Evolutionary conservation across 2,888 invertebrate species (phyloP), one percentile per base, ranked within the genome.

Genomic region (Synergus itoensis): DNA sequence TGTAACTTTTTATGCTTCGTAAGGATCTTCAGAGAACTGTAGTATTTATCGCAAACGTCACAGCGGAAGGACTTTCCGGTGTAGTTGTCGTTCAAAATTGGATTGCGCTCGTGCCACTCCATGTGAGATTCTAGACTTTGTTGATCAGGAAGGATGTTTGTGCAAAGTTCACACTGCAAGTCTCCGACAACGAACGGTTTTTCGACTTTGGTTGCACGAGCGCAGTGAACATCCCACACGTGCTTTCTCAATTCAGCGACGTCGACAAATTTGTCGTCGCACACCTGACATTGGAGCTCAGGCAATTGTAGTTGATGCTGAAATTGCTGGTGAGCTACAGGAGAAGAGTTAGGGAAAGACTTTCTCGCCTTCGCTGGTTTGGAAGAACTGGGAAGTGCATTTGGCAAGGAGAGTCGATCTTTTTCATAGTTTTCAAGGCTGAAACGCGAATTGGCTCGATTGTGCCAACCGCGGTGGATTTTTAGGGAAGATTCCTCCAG

Each of bases 21-120:
- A 77, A 94, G 92, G 83, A 94, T 93, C 87, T 94, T 94, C 85
- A 93, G 93, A 82, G 94, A 94, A 91, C 94, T 94, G 86, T 94
- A 95, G 84, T 93, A 93, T 88, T 95, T 94, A n/a, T 95, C 95
- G 84, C 95, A 95, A 67, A 94, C 93, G 81, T 95, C 94, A 88
- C 95, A 95, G 62, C 93, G 93, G 84, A 94, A 94, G 67, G 92
- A 80, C 48, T 36, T 77, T 57, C 65, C 81, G 89, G 90, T 79
- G 88, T 90, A 43, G 21, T 88, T 87, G 7, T 86, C 81, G 40
- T 79, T 80, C 60, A 82, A 76, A 43, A 83, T 82, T 40, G 91
- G 89, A 82, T 92, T 91, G 48, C 91, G 91, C 14, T 92, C 92
- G 83, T 94, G 94, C 88, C 92, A 92, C 82, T 92, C 92, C 92